Base-by-base conservation (phyloP, 2,888 invertebrate species). In the Eupithecia tripunctaria region DNA sequence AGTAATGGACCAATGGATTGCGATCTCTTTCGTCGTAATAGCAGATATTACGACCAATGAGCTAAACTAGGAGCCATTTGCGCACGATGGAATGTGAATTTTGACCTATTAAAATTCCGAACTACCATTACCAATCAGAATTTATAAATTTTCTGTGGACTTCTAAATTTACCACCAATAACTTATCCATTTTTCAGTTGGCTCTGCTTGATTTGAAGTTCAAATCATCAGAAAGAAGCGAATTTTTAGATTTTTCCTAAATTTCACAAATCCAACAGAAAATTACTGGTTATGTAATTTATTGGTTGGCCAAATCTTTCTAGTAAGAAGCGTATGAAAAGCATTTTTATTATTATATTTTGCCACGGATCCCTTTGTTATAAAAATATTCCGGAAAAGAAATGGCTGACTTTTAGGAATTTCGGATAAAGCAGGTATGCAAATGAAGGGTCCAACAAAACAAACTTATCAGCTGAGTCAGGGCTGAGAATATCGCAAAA, bases 391-490 rank as follows among this genome's bases (percentile, higher is more conserved):
- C 3, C 36, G 62, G 21, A 63, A 63, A 63, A 36, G 10, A 32
- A 36, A 32, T 32, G 36, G n/a, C 4, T 60, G 29, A 15, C 18
- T 36, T 32, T 36, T 8, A 36, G 21, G 62, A 27, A 29, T 8
- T 60, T 60, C 32, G 29, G 36, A 38, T 64, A 64, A 25, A 64
- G 21, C 38, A 25, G 21, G 38, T 64, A 12, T 60, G 15, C 8
- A 60, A 60, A 29, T 64, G 25, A 38, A 41, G 64, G 64, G 29
- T 25, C 56, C 56, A 56, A 56, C 51, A 60, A 21, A 62, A 36
- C 62, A 63, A 21, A 60, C 60, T 71, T 56, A 64, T 64, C 70
- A 21, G 43, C 41, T 74, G 74, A 74, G 69, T 74, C 71, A 71
- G 63, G 51, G 1, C 5, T 32, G 12, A 15, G 29, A 68, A 36